Base-by-base conservation (phyloP, 2,797 vertebrate species). In the Huso huso region DNA sequence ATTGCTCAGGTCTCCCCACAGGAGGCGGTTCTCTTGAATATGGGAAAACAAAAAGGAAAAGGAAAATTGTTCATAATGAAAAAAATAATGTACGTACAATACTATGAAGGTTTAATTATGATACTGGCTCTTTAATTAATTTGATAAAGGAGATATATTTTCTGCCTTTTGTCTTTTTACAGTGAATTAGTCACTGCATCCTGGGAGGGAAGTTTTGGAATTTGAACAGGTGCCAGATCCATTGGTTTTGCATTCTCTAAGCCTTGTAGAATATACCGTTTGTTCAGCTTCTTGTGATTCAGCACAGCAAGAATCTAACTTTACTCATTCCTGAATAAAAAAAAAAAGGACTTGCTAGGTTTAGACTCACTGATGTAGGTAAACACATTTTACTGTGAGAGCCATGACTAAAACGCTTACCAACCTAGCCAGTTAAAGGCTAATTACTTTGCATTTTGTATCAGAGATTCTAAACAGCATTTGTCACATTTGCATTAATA, bases 371-470 rank as follows among this genome's bases (percentile, higher is more conserved):
- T 77, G 55, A 66, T 74, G 70, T 77, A 77, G 75, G 77, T 71
- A 52, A 69, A 72, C 63, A 66, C 66, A 69, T 68, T 51, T 73
- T 77, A 76, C 79, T 82, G 78, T 76, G 75, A 83, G 77, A 78
- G 69, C 70, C 73, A 10, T 76, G 80, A 83, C 78, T 80, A 81
- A 88, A 84, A 81, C 48, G 61, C 77, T 86, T 83, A 80, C 73
- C 57, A 76, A 82, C 75, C 77, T 74, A 74, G 77, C 81, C 83
- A 77, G 86, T 87, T 85, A 88, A 89, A 89, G 87, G 86, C 78
- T 81, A 93, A 93, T 93, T 91, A 86, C 88, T 82, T 86, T 75
- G 84, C 78, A 74, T 81, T 76, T 77, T 88, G 73, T 75, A 84
- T 89, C 81, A 80, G 77, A 73, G 73, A 62, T 80, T 72, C 78